Percentiles rank a stretch among this genome's conserved stretches.
Evolutionary conservation across 2,113 vertebrate genomes (phyloP).

Genomic region (Cyanoderma ruficeps): DNA sequence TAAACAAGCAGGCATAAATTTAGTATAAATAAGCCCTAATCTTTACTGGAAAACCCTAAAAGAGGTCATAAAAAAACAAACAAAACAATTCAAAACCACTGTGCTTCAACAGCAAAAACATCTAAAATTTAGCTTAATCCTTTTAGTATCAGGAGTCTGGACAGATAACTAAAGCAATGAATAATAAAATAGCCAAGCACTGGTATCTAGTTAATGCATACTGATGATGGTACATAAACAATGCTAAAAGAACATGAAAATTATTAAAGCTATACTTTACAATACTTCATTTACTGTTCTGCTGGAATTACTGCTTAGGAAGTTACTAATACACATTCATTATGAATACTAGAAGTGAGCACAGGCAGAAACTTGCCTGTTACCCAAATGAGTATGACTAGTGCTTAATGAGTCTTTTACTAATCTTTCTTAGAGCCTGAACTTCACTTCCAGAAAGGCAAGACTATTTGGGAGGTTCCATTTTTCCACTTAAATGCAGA

Average conservation of each 20-base stretch:
- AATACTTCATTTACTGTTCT: slow-evolving; percentile 5
- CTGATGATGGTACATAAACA: neutral
- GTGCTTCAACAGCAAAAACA: neutral
- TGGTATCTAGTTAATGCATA: neutral
- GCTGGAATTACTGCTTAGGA: neutral
- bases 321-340: neutral
- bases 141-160: neutral
- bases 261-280: neutral
- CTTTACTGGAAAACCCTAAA: neutral
- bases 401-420: neutral
- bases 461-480: neutral
- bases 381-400: slow-evolving; percentile 29
- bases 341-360: neutral
- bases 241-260: slow-evolving; percentile 24
- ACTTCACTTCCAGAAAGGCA: slow-evolving; percentile 14
- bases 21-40: neutral
- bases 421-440: neutral
- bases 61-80: neutral
- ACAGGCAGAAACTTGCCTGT: slow-evolving; percentile 37
- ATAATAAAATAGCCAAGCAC: neutral
- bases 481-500: slow-evolving; percentile 18
- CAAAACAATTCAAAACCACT: neutral
- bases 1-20: neutral
- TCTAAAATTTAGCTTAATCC: neutral
- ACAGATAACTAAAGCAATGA: neutral